These are phyloP conservation scores for Dromas ardeola DNA, from an alignment of 2,113 vertebrate species.

Conservation along the genomic window DNA sequence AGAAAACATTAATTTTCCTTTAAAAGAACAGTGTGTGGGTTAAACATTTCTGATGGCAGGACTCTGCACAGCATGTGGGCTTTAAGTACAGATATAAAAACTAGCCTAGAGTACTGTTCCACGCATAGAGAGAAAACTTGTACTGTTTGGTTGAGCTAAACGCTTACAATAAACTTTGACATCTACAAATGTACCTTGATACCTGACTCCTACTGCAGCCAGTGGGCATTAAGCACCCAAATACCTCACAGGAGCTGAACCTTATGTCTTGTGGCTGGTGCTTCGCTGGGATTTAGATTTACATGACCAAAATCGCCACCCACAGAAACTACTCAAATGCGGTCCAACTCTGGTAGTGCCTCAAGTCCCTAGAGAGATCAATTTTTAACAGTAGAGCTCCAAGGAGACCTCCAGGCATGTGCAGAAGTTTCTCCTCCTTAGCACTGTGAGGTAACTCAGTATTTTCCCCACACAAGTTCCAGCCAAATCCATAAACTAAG, in stretches of 20 bases:
- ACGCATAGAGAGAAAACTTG: neutral
- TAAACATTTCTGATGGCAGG: slow-evolving; percentile 31
- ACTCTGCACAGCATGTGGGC: neutral
- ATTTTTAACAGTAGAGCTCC: neutral
- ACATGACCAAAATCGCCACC: neutral
- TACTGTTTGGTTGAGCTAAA: neutral
- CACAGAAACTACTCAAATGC: neutral
- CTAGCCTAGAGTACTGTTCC: neutral
- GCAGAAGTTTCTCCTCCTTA: neutral
- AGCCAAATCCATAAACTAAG: neutral
- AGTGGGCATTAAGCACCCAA: neutral
- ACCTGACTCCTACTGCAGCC: neutral
- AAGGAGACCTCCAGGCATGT: neutral
- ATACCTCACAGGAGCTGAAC: neutral
- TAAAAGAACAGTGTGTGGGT: slow-evolving; percentile 32
- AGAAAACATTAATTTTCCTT: slow-evolving; percentile 55
- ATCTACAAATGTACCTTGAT: neutral
- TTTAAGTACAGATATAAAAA: neutral
- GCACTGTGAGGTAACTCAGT: neutral
- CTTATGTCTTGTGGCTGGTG: neutral
- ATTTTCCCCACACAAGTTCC: neutral
- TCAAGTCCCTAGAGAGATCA: neutral
- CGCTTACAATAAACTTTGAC: neutral
- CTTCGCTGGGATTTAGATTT: neutral
- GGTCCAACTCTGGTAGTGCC: neutral